Evolutionary conservation across 37 sponge, comb jelly and placozoan genomes (phyloP).

Genomic region (Spongia lamella): DNA sequence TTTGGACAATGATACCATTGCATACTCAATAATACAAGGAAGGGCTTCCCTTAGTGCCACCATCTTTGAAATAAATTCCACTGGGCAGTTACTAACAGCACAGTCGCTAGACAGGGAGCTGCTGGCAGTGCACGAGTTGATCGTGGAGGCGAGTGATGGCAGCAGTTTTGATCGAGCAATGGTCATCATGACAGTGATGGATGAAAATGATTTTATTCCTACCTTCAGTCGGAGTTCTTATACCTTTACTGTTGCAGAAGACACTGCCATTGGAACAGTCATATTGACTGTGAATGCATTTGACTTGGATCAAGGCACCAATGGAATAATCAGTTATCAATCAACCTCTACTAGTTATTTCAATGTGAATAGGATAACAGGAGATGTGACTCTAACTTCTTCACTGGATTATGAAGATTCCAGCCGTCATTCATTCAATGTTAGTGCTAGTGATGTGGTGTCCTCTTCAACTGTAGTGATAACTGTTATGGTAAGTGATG

Average conservation of each 20-base stretch:
- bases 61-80: slow-evolving; percentile 15
- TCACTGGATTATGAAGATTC: slow-evolving; percentile 54
- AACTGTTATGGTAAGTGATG: slow-evolving; percentile 18
- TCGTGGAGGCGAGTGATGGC: slow-evolving; percentile 42
- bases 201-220: slow-evolving; percentile 71
- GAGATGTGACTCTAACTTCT: slow-evolving; percentile 18
- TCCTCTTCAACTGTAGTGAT: slow-evolving; percentile 1
- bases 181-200: slow-evolving; percentile 54
- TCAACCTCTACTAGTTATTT: slow-evolving; percentile 23
- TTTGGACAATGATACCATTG: too few relatives aligned
- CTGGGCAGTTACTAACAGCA: not conserved
- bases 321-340: slow-evolving; percentile 34
- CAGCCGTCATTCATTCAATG: slow-evolving; percentile 12
- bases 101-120: slow-evolving; percentile 33
- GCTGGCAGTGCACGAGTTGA: slow-evolving; percentile 32
- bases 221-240: slow-evolving; percentile 16
- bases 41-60: not conserved
- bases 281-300: slow-evolving; percentile 43
- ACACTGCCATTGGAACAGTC: slow-evolving; percentile 18
- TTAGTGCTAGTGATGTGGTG: slow-evolving; percentile 25
- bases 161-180: slow-evolving; percentile 5
- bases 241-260: slow-evolving; percentile 44
- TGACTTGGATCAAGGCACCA: slow-evolving; percentile 58
- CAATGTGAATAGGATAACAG: slow-evolving; percentile 39
- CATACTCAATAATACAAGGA: slow-evolving; percentile 15